Evolutionary conservation across 2,113 vertebrate genomes (phyloP).

Genomic region (rat (Rattus norvegicus)): DNA sequence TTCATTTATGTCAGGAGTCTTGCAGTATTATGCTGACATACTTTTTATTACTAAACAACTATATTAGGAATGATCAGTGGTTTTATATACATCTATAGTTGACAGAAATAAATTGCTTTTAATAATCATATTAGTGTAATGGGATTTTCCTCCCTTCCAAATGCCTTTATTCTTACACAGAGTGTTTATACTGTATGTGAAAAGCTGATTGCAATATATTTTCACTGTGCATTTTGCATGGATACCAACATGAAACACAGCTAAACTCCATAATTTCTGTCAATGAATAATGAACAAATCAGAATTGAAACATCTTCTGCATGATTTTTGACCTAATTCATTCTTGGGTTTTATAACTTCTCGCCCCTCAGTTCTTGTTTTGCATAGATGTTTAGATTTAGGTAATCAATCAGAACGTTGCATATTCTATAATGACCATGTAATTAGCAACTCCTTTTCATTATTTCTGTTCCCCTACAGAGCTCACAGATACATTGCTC

Average conservation of each 20-base stretch:
- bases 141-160: neutral
- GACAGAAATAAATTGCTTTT: neutral
- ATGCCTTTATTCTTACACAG: neutral
- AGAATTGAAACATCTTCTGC: neutral
- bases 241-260: neutral
- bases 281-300: neutral
- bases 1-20: neutral
- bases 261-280: no score
- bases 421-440: neutral
- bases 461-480: neutral
- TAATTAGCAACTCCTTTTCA: slow-evolving; percentile 29
- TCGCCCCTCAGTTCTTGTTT: neutral
- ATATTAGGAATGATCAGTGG: neutral
- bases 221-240: neutral
- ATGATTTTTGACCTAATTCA: neutral
- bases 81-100: neutral
- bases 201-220: neutral
- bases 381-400: slow-evolving; percentile 10
- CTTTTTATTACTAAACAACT: neutral
- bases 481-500: neutral
- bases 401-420: neutral
- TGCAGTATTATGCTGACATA: neutral
- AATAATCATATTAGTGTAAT: neutral
- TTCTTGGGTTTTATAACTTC: neutral
- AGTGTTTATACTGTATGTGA: neutral